Percentiles rank a stretch among this genome's conserved stretches.
These are phyloP conservation scores for Mustela erminea DNA, from an alignment of 2,797 vertebrate species.

Conservation along the genomic window DNA sequence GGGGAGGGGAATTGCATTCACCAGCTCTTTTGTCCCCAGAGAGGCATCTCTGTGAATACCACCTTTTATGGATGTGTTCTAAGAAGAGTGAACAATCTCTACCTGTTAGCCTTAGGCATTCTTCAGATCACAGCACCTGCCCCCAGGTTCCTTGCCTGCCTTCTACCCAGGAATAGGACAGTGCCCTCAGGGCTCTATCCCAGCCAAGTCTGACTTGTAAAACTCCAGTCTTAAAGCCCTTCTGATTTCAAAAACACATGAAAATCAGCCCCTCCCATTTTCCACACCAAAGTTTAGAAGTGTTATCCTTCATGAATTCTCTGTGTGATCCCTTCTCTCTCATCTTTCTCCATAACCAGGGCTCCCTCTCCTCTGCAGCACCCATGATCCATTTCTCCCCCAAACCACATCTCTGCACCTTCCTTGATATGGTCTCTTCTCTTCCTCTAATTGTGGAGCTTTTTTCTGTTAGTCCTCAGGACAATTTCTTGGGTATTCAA, in stretches of 20 bases:
- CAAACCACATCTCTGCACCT: background rate
- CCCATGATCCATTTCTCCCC: background rate
- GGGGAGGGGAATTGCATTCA: background rate
- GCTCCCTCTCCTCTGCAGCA: background rate
- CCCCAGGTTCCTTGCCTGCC: background rate
- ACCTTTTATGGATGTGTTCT: background rate
- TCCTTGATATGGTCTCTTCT: background rate
- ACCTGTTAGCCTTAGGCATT: background rate
- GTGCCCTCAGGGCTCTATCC: background rate
- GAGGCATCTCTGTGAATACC: background rate
- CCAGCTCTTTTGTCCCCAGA: background rate
- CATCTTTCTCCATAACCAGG: background rate
- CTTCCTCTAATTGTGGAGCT: background rate
- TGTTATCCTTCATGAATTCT: background rate
- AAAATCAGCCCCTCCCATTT: background rate
- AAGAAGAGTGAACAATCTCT: background rate
- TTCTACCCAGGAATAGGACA: background rate
- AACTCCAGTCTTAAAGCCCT: background rate
- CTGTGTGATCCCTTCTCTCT: background rate
- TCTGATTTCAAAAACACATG: background rate
- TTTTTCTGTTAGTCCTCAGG: background rate
- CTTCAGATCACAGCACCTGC: background rate
- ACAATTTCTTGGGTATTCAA: background rate
- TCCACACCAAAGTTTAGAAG: background rate
- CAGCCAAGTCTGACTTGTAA: background rate